Conservation (phyloP, 1,140 invertebrate genomes). For the Hestina assimilis region DNA sequence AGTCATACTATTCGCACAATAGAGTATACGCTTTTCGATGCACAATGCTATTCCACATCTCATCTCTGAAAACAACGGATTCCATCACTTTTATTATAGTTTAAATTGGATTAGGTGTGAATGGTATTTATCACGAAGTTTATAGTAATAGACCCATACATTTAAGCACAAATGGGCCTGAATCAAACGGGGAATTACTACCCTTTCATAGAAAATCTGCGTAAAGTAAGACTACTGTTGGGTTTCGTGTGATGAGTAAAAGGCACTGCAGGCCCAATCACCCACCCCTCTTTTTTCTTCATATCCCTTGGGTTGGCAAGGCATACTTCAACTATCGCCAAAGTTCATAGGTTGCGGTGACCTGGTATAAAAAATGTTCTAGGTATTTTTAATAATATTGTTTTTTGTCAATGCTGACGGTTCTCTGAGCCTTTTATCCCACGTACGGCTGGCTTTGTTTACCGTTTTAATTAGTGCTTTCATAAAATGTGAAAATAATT, state of each 20-base stretch:
- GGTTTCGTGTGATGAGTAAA: too few relatives aligned
- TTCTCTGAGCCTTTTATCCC: background rate
- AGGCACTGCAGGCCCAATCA: too few relatives aligned
- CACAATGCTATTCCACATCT: slow-evolving; percentile 64
- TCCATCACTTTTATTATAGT: slow-evolving; percentile 62
- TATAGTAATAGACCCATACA: too few relatives aligned
- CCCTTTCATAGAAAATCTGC: too few relatives aligned
- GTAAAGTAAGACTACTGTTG: too few relatives aligned
- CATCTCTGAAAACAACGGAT: slow-evolving; percentile 62
- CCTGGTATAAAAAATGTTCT: too few relatives aligned
- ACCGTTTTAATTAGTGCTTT: slow-evolving; percentile 8
- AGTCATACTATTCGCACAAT: slow-evolving; percentile 42
- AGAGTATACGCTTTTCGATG: slow-evolving; percentile 44
- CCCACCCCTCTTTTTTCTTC: too few relatives aligned
- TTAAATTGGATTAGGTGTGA: slow-evolving; percentile 57
- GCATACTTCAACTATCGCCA: too few relatives aligned
- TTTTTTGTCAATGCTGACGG: background rate
- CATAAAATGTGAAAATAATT: slow-evolving; percentile 14
- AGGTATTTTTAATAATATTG: background rate
- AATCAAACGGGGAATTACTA: too few relatives aligned
- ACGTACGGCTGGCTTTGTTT: slow-evolving; percentile 1
- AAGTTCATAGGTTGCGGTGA: too few relatives aligned
- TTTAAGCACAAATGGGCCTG: too few relatives aligned
- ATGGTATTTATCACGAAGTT: slow-evolving; percentile 13
- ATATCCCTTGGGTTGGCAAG: too few relatives aligned